Evolutionary conservation across 2,113 vertebrate species (phyloP), one percentile per base, ranked within the genome.

Genomic region (Oxyura jamaicensis): DNA sequence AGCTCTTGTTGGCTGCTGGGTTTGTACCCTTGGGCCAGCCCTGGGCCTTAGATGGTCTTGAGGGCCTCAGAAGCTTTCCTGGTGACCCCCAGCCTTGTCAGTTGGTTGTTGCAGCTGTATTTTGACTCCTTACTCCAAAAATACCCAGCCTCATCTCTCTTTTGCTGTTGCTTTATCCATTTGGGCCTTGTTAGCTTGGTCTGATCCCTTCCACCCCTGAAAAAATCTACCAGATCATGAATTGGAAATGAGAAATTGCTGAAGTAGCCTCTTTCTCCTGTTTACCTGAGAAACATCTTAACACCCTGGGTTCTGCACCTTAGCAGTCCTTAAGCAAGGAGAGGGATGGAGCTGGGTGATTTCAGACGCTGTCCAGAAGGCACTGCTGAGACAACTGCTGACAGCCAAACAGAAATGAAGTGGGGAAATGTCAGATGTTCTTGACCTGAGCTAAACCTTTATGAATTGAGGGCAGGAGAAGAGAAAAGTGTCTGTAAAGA

Each of bases 381-480:
- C 0, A 1, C 66, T 33, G 9, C 74, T 50, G 83, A 92, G 80
- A 90, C 42, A 65, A 66, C 28, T 65, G 66, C 83, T 92, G 86
- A 90, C 86, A 96, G 82, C 52, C 76, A 62, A 75, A 69, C 79
- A 93, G 76, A 93, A 95, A 86, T 91, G 85, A 91, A 95, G 93
- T 75, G 79, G 69, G 59, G 69, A 86, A 56, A 94, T 68, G 82
- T 75, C 81, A 95, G 86, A 94, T 33, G 72, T 74, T 81, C 85
- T 91, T 91, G 87, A 95, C 93, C 90, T 46, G 31, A 94, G 88
- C 93, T 91, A 91, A 95, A 62, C 85, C 85, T 91, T 93, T 84
- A 89, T 42, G 91, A 88, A 90, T 73, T 88, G 90, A 86, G 53
- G 69, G 91, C 73, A 88, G 68, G 83, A 74, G 58, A 52, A 44